Evolutionary conservation across 2,113 vertebrate genomes (phyloP).

Genomic region (Eidolon helvum): DNA sequence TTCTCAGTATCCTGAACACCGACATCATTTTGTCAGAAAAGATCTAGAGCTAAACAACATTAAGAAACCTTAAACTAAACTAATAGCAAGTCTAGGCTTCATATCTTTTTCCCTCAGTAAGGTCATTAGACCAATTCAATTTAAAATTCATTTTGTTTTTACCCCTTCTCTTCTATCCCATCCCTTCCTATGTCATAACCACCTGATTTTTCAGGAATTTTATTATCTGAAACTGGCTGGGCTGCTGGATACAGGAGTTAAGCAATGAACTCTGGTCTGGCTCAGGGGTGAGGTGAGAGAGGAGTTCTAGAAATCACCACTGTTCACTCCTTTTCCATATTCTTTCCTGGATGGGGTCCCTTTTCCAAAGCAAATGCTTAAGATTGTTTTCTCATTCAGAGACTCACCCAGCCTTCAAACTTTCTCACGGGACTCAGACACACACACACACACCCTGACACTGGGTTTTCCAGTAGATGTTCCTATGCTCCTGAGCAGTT

Average conservation of each 20-base stretch:
- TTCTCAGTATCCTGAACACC: not conserved
- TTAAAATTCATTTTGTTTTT: not conserved
- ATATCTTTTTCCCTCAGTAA: not conserved
- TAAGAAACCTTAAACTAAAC: not conserved
- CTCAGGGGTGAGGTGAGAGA: not conserved
- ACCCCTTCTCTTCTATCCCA: not conserved
- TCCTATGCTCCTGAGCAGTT: not conserved
- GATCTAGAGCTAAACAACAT: not conserved
- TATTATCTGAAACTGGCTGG: not conserved
- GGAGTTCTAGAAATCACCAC: not conserved
- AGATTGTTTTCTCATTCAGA: not conserved
- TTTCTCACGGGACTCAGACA: not conserved
- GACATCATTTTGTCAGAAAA: not conserved
- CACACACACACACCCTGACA: not conserved
- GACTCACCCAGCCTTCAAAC: not conserved
- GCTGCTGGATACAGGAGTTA: not conserved
- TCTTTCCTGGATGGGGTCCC: not conserved
- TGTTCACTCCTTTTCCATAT: not conserved
- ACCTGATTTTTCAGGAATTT: not conserved
- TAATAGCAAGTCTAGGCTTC: not conserved
- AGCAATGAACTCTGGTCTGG: not conserved
- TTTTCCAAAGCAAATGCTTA: not conserved
- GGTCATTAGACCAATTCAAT: not conserved
- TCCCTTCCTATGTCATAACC: not conserved
- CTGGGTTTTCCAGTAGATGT: not conserved